Conservation (phyloP, 2,888 invertebrate genomes). For the Macrosoma leucophasiata region DNA sequence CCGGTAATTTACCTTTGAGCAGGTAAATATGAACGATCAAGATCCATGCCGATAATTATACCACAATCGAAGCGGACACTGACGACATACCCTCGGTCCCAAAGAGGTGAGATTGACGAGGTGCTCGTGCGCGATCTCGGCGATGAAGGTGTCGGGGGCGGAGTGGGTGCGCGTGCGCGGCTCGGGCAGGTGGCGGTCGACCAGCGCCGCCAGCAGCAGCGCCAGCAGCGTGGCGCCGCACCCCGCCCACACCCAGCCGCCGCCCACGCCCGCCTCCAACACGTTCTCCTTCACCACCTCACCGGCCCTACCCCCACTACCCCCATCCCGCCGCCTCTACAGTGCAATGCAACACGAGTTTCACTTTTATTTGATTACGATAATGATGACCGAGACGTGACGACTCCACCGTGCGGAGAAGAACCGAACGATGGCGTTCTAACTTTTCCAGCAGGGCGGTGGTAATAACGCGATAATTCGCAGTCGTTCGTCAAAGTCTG, state of each 20-base stretch:
- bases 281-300: conserved; percentile 44
- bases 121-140: conserved; percentile 79
- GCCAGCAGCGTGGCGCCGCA: conserved; percentile 68
- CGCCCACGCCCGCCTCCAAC: conserved; percentile 30
- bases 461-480: no score
- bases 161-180: conserved; percentile 45
- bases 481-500: no score
- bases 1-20: no score
- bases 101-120: conserved; percentile 77
- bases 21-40: no score
- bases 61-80: no score
- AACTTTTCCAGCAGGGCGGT: no score
- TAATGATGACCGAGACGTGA: no score
- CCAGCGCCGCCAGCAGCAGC: conserved; percentile 66
- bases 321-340: not conserved
- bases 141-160: conserved; percentile 46
- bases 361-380: no score
- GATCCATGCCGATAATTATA: no score
- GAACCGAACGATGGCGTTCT: no score
- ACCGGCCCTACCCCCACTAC: conserved; percentile 10
- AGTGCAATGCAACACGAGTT: not conserved
- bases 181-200: conserved; percentile 75
- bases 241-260: conserved; percentile 51
- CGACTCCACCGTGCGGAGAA: no score
- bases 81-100: conserved; percentile 67